Conservation (phyloP, 1,140 invertebrate species). For the Lanistes nyassanus region DNA sequence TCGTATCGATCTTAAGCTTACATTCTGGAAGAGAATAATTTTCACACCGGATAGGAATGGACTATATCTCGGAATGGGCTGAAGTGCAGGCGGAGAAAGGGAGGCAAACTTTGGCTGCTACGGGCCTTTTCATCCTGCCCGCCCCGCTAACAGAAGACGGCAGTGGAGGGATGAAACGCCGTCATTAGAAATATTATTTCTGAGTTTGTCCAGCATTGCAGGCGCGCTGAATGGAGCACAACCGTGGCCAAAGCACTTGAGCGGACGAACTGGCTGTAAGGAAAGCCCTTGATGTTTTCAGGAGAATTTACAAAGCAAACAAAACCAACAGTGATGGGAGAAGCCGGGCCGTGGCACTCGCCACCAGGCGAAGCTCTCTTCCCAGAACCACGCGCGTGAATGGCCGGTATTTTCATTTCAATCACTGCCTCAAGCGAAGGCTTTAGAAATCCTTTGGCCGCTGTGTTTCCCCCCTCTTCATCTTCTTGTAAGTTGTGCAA, state of each 20-base stretch:
- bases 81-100: conserved; percentile 8
- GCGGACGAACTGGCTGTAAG: not conserved
- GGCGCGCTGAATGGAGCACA: conserved; percentile 11
- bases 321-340: conserved; percentile 11
- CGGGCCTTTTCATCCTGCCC: not conserved
- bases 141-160: conserved; percentile 12
- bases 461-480: not conserved
- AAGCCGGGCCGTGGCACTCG: conserved; percentile 2
- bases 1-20: not conserved
- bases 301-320: conserved; percentile 28
- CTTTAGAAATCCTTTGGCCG: not conserved
- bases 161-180: conserved; percentile 13
- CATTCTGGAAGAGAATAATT: conserved; percentile 11
- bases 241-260: conserved; percentile 7
- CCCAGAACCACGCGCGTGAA: conserved; percentile 8
- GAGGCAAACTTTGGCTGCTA: conserved; percentile 14
- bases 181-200: conserved; percentile 28
- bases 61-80: conserved; percentile 13
- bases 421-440: not conserved
- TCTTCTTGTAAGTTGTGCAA: not conserved
- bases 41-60: conserved; percentile 19
- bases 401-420: conserved; percentile 26
- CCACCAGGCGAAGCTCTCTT: conserved; percentile 17
- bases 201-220: conserved; percentile 23
- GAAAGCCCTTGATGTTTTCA: conserved; percentile 25